Percentiles rank a stretch among this genome's conserved stretches.
phyloP scores from a whole-genome alignment of 2,113 vertebrate species.

The Ariopsis seemanni region DNA sequence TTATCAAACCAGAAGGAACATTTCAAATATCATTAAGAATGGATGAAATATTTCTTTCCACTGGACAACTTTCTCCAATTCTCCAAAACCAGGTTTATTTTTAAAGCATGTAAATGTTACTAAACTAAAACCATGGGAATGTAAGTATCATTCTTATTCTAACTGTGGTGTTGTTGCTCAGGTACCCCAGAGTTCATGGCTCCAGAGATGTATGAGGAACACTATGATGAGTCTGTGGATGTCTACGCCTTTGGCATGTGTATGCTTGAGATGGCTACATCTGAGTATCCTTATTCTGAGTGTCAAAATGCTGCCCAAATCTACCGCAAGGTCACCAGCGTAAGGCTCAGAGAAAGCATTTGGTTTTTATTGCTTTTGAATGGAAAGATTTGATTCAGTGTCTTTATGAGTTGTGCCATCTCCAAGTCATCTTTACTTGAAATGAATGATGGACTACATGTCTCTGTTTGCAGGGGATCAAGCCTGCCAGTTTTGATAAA shows the following conservation, averaged over 20 bases:
- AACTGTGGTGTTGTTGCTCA: slow-evolving; percentile 58
- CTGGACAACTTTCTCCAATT: neutral
- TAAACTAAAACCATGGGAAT: neutral
- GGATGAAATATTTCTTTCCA: neutral
- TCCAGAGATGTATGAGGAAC: slow-evolving; percentile 94
- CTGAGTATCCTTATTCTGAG: slow-evolving; percentile 92
- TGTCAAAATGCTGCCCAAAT: slow-evolving; percentile 94
- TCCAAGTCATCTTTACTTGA: neutral
- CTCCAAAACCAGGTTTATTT: neutral
- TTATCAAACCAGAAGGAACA: neutral
- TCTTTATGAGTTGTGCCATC: neutral
- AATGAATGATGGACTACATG: neutral
- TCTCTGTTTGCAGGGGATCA: slow-evolving; percentile 81
- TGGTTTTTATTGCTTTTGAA: neutral
- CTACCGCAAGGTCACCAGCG: slow-evolving; percentile 96
- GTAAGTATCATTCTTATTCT: neutral
- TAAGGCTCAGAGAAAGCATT: slow-evolving; percentile 67
- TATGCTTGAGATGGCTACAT: slow-evolving; percentile 94
- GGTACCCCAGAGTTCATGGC: slow-evolving; percentile 96
- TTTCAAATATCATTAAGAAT: neutral
- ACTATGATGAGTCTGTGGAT: slow-evolving; percentile 92
- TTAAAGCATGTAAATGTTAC: neutral
- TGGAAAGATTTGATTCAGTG: neutral
- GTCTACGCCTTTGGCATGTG: slow-evolving; percentile 96
- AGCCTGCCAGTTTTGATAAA: slow-evolving; percentile 93